A percentile compares a stretch with the other conserved stretches of the same genome.
phyloP scores from a whole-genome alignment of 2,888 invertebrate species.

The Leucozona laternaria region DNA sequence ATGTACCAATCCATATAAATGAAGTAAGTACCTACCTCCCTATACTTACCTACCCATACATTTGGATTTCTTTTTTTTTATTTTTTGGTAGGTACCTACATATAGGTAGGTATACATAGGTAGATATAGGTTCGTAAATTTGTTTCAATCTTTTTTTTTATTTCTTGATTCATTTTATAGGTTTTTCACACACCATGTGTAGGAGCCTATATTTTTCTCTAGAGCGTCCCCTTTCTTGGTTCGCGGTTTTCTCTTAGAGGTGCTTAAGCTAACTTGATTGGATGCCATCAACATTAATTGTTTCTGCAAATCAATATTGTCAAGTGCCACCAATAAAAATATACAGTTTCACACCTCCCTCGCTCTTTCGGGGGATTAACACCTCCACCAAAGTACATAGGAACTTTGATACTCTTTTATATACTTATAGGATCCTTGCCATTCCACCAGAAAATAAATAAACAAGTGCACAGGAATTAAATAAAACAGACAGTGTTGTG shows the following conservation, averaged over 20 bases:
- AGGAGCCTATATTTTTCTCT: background rate
- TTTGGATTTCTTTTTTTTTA: background rate
- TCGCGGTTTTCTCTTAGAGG: conserved; percentile 11
- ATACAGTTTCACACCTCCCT: conserved; percentile 61
- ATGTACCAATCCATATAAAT: background rate
- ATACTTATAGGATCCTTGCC: conserved; percentile 40
- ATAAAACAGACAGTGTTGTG: conserved; percentile 65
- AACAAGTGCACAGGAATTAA: conserved; percentile 73
- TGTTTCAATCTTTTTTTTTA: background rate
- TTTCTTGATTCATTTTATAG: conserved; percentile 4
- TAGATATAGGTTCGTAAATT: background rate
- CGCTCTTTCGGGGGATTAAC: conserved; percentile 51
- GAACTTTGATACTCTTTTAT: conserved; percentile 26
- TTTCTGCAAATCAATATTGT: conserved; percentile 65
- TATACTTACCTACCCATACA: background rate
- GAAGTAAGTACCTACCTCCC: background rate
- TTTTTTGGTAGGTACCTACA: background rate
- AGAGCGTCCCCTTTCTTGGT: conserved; percentile 30
- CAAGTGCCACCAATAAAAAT: conserved; percentile 59
- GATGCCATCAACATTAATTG: conserved; percentile 43
- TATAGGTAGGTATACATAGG: background rate
- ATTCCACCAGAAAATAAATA: conserved; percentile 66
- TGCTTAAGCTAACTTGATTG: conserved; percentile 6
- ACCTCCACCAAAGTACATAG: conserved; percentile 50
- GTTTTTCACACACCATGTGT: background rate